phyloP scores from a whole-genome alignment of 1,140 invertebrate genomes.

The Sinonovacula constricta region DNA sequence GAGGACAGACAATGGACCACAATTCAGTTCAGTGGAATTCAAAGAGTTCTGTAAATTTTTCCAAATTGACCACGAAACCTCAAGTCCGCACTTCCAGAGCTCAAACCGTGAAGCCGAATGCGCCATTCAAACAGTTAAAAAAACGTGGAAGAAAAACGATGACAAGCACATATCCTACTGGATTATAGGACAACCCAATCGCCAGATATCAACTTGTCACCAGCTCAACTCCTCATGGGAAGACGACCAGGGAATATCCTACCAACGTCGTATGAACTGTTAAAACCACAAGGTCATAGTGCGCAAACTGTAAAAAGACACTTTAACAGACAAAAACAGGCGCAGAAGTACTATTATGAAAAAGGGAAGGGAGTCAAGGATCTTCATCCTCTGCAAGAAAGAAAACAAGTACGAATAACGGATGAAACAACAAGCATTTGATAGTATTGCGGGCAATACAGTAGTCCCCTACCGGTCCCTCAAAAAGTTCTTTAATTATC shows the following conservation, averaged over 20 bases:
- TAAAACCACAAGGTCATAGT: too few relatives aligned
- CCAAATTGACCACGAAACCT: conserved; percentile 54
- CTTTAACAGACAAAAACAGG: conserved; percentile 45
- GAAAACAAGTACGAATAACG: conserved; percentile 8
- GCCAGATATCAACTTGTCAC: conserved; percentile 45
- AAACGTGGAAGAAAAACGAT: conserved; percentile 49
- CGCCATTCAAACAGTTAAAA: conserved; percentile 58
- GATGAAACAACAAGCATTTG: too few relatives aligned
- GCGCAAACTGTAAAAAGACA: conserved; percentile 46
- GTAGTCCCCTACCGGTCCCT: too few relatives aligned
- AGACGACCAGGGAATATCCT: too few relatives aligned
- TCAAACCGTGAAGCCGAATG: conserved; percentile 55
- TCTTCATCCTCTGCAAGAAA: conserved; percentile 7
- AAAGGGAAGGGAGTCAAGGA: conserved; percentile 14
- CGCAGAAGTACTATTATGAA: conserved; percentile 49
- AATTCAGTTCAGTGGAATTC: conserved; percentile 77
- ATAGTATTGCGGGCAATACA: too few relatives aligned
- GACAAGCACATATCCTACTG: conserved; percentile 56
- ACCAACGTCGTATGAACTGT: too few relatives aligned
- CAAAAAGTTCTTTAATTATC: too few relatives aligned
- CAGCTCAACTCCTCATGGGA: too few relatives aligned
- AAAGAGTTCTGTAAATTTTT: conserved; percentile 45
- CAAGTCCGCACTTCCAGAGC: conserved; percentile 53
- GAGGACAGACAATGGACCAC: conserved; percentile 79
- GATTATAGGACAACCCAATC: conserved; percentile 57